Evolutionary conservation across 2,888 invertebrate species (phyloP).

Genomic region (Meteorus colon): DNA sequence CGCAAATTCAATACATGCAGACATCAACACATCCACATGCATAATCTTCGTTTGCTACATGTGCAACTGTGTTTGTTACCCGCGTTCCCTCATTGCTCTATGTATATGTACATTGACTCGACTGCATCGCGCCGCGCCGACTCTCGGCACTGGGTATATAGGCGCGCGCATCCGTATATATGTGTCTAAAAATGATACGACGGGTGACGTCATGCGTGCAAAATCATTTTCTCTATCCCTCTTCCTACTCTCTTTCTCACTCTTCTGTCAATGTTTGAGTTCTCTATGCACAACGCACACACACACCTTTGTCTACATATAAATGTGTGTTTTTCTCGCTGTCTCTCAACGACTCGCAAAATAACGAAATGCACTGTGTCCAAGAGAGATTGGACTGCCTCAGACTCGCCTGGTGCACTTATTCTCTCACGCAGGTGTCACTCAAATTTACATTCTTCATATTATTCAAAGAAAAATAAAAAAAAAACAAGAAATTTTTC

Average conservation of each 20-base stretch:
- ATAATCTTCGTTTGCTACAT: not conserved
- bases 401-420: not conserved
- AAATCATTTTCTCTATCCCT: constrained; percentile 8
- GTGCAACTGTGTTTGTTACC: not conserved
- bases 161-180: constrained; percentile 48
- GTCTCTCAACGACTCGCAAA: too few species aligned
- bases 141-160: constrained; percentile 41
- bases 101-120: constrained; percentile 1
- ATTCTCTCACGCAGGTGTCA: constrained; percentile 26
- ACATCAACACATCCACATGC: not conserved
- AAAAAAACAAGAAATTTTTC: not conserved
- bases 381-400: constrained; percentile 7
- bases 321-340: not conserved
- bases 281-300: constrained; percentile 21
- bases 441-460: not conserved
- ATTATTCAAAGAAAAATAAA: constrained; percentile 1
- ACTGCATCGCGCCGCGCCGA: constrained; percentile 37
- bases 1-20: not conserved
- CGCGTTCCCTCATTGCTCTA: not conserved
- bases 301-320: not conserved
- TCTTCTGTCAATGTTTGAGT: constrained; percentile 1
- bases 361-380: too few species aligned
- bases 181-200: constrained; percentile 67
- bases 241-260: not conserved
- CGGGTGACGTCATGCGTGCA: constrained; percentile 61